Conservation (phyloP, 2,113 vertebrate species). For the Sarotherodon lohbergeri region DNA sequence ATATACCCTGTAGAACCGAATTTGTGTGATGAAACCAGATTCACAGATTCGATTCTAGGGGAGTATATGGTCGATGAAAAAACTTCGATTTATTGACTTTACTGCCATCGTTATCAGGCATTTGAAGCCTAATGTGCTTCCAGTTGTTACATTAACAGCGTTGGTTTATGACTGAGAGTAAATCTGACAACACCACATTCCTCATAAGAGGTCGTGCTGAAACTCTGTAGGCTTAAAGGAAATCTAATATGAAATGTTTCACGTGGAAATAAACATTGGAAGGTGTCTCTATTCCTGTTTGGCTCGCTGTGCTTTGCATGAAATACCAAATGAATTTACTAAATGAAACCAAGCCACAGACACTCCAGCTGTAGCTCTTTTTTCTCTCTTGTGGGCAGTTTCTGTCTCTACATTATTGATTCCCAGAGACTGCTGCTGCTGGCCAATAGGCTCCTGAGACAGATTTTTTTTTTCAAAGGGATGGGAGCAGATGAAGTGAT, state of each 20-base stretch:
- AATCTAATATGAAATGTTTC: constrained; percentile 4
- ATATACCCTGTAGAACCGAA: constrained; percentile 92
- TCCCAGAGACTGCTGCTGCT: constrained; percentile 61
- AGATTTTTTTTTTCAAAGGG: constrained; percentile 40
- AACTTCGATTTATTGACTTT: constrained; percentile 79
- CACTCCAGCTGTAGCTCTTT: constrained; percentile 24
- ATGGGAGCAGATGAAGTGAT: constrained; percentile 72
- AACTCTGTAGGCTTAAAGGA: background rate
- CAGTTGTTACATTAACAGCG: background rate
- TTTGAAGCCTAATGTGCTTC: background rate
- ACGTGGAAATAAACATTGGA: background rate
- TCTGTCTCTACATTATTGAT: constrained; percentile 69
- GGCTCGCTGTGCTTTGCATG: background rate
- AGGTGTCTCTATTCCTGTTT: background rate
- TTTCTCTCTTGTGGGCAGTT: constrained; percentile 34
- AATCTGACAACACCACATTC: constrained; percentile 21
- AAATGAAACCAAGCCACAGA: background rate
- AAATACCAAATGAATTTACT: background rate
- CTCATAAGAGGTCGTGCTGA: background rate
- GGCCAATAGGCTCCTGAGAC: constrained; percentile 57
- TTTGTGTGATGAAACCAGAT: constrained; percentile 85
- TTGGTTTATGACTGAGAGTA: background rate
- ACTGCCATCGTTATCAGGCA: background rate
- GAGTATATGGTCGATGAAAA: constrained; percentile 99
- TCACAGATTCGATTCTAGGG: constrained; percentile 99